These are phyloP conservation scores for Hemicrepidius hirtus DNA, from an alignment of 2,888 invertebrate genomes.

Conservation along the genomic window DNA sequence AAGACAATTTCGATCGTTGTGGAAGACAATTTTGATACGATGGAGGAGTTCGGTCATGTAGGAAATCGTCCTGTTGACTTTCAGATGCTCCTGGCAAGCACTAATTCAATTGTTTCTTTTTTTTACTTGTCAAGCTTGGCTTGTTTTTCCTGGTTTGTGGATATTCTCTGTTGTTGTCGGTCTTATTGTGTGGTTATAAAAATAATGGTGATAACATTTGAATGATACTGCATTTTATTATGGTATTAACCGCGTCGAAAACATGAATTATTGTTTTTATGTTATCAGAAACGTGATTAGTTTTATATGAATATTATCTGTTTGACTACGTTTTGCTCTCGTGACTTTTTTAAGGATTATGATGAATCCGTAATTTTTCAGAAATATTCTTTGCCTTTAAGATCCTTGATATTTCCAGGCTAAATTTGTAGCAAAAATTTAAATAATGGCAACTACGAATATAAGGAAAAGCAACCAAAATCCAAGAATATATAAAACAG, in stretches of 20 bases:
- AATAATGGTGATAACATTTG: no score
- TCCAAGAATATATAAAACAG: conserved; percentile 7
- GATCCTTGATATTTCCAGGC: no score
- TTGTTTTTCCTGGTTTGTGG: neutral
- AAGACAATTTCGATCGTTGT: conserved; percentile 58
- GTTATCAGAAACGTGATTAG: no score
- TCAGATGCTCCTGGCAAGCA: neutral
- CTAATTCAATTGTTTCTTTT: neutral
- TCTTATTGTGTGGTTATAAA: no score
- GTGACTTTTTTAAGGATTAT: no score
- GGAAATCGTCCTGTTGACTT: conserved; percentile 24
- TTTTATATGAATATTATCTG: no score
- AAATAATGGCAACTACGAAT: no score
- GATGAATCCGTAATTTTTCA: no score
- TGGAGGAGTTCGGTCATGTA: neutral
- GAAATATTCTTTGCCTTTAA: no score
- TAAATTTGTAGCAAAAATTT: no score
- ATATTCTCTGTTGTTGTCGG: no score
- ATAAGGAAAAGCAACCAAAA: neutral
- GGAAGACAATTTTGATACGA: conserved; percentile 48
- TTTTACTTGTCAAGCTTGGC: neutral
- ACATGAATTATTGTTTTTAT: neutral
- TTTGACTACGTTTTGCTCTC: no score
- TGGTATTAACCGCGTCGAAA: conserved; percentile 7
- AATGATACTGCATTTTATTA: neutral